A percentile compares a stretch with the other conserved stretches of the same genome.
Conservation (phyloP, 2,888 invertebrate genomes). For the Lithophane socia region DNA sequence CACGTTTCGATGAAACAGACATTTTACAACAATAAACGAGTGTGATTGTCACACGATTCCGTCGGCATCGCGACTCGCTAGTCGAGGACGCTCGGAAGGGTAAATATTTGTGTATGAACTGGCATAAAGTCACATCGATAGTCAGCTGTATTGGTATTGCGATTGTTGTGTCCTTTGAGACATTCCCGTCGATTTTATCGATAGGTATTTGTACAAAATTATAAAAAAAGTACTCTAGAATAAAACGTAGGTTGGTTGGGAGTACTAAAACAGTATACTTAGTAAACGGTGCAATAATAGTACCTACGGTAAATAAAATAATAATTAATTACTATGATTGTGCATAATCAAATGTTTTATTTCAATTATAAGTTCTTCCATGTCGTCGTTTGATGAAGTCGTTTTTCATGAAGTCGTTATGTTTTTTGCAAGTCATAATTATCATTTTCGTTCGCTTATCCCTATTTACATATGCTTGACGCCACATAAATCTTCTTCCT, state of each 20-base stretch:
- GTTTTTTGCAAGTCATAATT: too few species aligned
- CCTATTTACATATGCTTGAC: too few species aligned
- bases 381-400: too few species aligned
- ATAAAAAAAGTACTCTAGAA: background rate
- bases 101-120: constrained; percentile 34
- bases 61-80: constrained; percentile 24
- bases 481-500: background rate
- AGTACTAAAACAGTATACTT: background rate
- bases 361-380: background rate
- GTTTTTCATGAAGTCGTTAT: too few species aligned
- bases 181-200: background rate
- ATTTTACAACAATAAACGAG: constrained; percentile 6
- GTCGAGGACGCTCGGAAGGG: constrained; percentile 11
- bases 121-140: constrained; percentile 10
- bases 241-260: background rate
- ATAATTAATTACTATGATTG: background rate
- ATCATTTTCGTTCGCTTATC: too few species aligned
- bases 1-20: background rate
- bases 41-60: constrained; percentile 16
- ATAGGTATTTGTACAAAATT: background rate
- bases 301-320: too few species aligned
- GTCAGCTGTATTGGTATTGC: constrained; percentile 15
- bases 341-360: background rate
- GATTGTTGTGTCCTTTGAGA: constrained; percentile 5
- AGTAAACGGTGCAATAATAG: background rate